Conservation (phyloP, 2,113 vertebrate species). For the Pelecanoides urinatrix region DNA sequence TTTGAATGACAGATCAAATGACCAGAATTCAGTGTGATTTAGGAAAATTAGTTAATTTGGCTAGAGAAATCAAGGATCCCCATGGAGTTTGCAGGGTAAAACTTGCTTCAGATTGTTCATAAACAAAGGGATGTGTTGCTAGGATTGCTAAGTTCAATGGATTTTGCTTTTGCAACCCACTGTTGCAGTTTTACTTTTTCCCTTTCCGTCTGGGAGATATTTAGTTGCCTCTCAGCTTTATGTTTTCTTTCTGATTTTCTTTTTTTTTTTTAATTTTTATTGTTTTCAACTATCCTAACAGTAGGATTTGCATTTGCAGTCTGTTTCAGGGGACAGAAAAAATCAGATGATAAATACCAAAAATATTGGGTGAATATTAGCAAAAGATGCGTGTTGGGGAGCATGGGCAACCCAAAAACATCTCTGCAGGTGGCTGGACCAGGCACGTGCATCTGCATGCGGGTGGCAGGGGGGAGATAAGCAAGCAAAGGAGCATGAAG, state of each 20-base stretch:
- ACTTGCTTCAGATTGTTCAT: background rate
- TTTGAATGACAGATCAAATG: slow-evolving; percentile 56
- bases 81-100: background rate
- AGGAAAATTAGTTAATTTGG: slow-evolving; percentile 53
- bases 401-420: background rate
- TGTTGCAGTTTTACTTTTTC: slow-evolving; percentile 13
- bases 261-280: background rate
- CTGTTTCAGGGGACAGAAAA: slow-evolving; percentile 35
- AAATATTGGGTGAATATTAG: slow-evolving; percentile 27
- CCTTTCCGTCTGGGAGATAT: background rate
- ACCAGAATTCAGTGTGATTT: slow-evolving; percentile 47
- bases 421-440: background rate
- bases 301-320: slow-evolving; percentile 42
- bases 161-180: background rate
- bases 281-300: background rate
- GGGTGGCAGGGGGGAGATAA: background rate
- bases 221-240: background rate
- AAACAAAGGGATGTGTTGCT: background rate
- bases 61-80: slow-evolving; percentile 35
- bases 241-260: slow-evolving; percentile 28
- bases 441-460: rapidly evolving
- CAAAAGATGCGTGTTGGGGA: background rate
- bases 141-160: background rate
- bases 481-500: background rate
- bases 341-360: slow-evolving; percentile 48